A percentile compares a stretch with the other conserved stretches of the same genome.
Conservation (phyloP, 2,797 vertebrate species). For the Macroramphosus scolopax region DNA sequence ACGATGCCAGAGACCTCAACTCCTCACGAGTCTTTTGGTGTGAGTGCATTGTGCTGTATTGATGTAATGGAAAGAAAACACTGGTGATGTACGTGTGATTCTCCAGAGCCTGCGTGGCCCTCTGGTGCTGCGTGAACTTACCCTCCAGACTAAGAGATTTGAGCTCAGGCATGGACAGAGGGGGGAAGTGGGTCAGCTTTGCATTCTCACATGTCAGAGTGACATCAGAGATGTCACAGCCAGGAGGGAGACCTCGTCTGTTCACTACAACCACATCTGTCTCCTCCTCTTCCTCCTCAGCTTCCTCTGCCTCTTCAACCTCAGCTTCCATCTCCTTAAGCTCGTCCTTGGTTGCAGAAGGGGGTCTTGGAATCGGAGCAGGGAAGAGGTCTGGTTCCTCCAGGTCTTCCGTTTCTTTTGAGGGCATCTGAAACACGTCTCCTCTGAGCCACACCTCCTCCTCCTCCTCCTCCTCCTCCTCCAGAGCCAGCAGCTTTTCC, state of each 20-base stretch:
- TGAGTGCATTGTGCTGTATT: too few species aligned
- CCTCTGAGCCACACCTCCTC: conserved; percentile 76
- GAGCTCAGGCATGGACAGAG: conserved; percentile 83
- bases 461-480: conserved; percentile 45
- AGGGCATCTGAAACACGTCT: conserved; percentile 78
- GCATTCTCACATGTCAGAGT: conserved; percentile 84
- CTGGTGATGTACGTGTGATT: neutral
- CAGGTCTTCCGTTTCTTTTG: conserved; percentile 37
- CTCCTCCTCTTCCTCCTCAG: conserved; percentile 20
- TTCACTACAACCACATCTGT: conserved; percentile 5
- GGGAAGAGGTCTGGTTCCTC: conserved; percentile 46
- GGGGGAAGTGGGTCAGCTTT: conserved; percentile 84
- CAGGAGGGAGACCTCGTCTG: conserved; percentile 76
- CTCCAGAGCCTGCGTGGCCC: neutral
- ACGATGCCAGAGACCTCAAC: too few species aligned
- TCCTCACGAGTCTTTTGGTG: too few species aligned
- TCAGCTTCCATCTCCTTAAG: conserved; percentile 14
- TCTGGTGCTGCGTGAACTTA: conserved; percentile 65
- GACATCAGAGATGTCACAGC: conserved; percentile 84
- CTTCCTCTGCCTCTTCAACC: conserved; percentile 14
- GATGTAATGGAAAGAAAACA: neutral
- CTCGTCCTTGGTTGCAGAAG: conserved; percentile 24
- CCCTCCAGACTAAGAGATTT: conserved; percentile 88
- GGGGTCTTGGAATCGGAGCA: conserved; percentile 48
- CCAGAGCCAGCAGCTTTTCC: conserved; percentile 34